Conservation (phyloP, 35 echinoderm and acorn worm genomes). For the Ptychodera flava region DNA sequence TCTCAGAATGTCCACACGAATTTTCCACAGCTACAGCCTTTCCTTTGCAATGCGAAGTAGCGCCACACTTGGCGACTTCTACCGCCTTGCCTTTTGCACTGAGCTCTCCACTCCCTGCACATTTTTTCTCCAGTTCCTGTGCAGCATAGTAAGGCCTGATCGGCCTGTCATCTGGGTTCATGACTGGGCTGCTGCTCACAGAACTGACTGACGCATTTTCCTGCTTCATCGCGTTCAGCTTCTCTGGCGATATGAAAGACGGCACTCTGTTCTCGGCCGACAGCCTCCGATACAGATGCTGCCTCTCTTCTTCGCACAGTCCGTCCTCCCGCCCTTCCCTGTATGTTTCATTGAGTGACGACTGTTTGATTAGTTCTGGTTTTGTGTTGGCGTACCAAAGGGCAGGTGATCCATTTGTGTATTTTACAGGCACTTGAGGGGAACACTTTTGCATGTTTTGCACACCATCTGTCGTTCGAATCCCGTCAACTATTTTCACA, state of each 20-base stretch:
- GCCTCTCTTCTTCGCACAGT: neutral
- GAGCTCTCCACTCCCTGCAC: neutral
- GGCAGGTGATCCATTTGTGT: neutral
- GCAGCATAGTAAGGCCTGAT: neutral
- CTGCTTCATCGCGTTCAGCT: neutral
- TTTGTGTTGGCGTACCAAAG: neutral
- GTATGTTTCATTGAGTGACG: neutral
- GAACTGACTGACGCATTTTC: neutral
- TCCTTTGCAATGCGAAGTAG: neutral
- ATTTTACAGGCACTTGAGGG: neutral
- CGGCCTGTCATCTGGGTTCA: neutral
- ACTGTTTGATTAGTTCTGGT: neutral
- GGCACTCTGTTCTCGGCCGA: neutral
- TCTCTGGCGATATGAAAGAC: neutral
- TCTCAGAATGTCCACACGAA: too few relatives aligned
- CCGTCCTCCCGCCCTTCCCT: neutral
- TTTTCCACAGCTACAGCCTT: neutral
- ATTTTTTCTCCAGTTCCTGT: neutral
- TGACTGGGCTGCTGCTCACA: neutral
- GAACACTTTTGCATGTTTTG: neutral
- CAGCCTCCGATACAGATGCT: neutral
- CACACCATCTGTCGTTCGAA: neutral
- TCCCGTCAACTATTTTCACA: neutral
- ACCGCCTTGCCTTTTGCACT: neutral
- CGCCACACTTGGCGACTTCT: neutral